Base-by-base conservation (phyloP, 2,888 invertebrate genomes). In the Mythimna ferrago region DNA sequence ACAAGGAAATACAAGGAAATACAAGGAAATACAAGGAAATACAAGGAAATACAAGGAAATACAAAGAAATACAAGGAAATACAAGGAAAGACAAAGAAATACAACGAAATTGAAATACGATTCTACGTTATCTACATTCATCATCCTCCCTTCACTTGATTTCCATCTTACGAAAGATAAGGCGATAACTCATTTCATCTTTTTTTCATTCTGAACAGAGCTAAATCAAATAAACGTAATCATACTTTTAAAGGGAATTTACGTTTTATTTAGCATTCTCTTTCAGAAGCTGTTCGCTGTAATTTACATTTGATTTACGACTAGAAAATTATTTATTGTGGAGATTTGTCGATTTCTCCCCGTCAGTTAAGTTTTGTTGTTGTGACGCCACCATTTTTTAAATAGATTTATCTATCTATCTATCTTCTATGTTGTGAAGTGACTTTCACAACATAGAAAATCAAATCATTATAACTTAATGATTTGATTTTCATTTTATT, bases 201-300 rank as follows among this genome's bases (percentile, higher is more conserved):
- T 67, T 65, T 67, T 56, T 64, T 71, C 62, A 68, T 71, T 56
- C n/a, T 10, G 26, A 58, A 71, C 58, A 61, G 54, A 70, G 66
- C 21, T 53, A 57, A 78, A 82, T 71, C 68, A 82, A 78, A 81
- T 81, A 83, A 78, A 83, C 81, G 68, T 66, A 81, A 83, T 83
- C 76, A 78, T 71, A 71, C 78, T 83, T 83, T 72, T 69, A 66
- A 75, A 80, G 65, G 65, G 44, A 71, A 72, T 76, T 73, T 72
- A 68, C 60, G 48, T 60, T 32, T 38, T 71, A 78, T 76, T 83
- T 76, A 62, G 73, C 72, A 68, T 78, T 76, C 26, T 32, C 65
- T 78, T 67, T 76, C 60, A 54, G 35, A 51, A 54, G 19, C 60
- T 65, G 67, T 72, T 56, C 53, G 51, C 53, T 61, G 66, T 80